These are phyloP conservation scores for Labeo calbasu DNA, from an alignment of 2,797 vertebrate species.

Conservation along the genomic window DNA sequence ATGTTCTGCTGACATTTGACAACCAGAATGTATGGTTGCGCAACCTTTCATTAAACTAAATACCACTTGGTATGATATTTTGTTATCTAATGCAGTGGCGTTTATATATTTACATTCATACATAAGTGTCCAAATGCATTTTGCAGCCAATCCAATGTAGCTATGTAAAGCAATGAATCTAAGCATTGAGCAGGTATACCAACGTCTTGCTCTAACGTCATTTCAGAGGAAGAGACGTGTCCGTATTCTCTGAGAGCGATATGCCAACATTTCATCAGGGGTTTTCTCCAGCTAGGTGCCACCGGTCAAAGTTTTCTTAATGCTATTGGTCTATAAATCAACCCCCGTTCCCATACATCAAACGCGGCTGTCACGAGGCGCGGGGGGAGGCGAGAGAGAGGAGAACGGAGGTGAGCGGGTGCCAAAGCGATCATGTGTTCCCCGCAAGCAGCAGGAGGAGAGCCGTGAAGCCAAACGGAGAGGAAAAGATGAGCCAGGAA, in stretches of 20 bases:
- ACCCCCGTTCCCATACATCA: constrained; percentile 39
- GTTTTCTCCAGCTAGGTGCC: constrained; percentile 20
- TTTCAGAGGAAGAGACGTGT: constrained; percentile 4
- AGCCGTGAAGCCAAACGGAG: constrained; percentile 55
- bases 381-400: constrained; percentile 13
- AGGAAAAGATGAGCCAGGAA: constrained; percentile 65
- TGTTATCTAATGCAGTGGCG: not conserved
- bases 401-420: constrained; percentile 49
- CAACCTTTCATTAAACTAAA: not conserved
- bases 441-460: constrained; percentile 48
- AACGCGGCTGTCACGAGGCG: constrained; percentile 16
- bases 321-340: constrained; percentile 54
- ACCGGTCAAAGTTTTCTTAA: constrained; percentile 47
- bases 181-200: not conserved
- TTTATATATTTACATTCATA: constrained; percentile 5
- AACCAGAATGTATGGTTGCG: not conserved
- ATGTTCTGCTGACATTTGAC: not conserved
- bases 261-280: not conserved
- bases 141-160: not conserved
- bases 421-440: constrained; percentile 47
- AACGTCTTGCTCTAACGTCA: not conserved
- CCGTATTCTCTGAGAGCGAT: not conserved
- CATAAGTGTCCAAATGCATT: not conserved
- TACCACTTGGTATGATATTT: not conserved
- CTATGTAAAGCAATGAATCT: not conserved